phyloP scores from a whole-genome alignment of 2,888 invertebrate genomes.

The Eucera pruinosa region DNA sequence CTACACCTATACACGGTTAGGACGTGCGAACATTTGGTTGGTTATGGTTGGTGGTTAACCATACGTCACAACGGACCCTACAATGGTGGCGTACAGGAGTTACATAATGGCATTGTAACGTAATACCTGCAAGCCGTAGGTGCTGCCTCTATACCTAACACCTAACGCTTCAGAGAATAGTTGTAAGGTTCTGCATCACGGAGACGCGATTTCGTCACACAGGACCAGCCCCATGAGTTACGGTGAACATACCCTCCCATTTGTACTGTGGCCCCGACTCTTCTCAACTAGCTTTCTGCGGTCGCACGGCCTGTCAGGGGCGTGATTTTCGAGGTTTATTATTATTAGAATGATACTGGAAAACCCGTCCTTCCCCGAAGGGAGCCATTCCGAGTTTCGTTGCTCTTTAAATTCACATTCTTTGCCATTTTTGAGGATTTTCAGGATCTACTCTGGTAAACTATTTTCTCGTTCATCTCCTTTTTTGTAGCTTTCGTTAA shows the following conservation, averaged over 20 bases:
- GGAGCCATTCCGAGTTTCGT: background rate
- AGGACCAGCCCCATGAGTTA: conserved; percentile 66
- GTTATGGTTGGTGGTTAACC: conserved; percentile 78
- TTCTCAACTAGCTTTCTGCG: conserved; percentile 34
- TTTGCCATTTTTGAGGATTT: background rate
- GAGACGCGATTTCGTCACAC: conserved; percentile 38
- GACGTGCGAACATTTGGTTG: conserved; percentile 77
- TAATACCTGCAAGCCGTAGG: conserved; percentile 69
- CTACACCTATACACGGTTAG: conserved; percentile 29
- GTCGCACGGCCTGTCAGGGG: conserved; percentile 60
- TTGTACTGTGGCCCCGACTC: conserved; percentile 49
- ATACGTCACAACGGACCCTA: conserved; percentile 73
- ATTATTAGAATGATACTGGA: conserved; percentile 43
- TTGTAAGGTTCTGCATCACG: conserved; percentile 26
- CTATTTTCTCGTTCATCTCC: background rate
- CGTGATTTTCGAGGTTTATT: conserved; percentile 58
- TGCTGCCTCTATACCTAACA: conserved; percentile 57
- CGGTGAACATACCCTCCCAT: conserved; percentile 62
- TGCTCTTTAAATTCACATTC: conserved; percentile 3
- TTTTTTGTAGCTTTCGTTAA: background rate
- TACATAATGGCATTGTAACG: conserved; percentile 77
- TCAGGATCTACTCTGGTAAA: too few relatives aligned
- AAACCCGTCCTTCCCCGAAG: background rate
- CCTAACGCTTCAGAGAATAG: conserved; percentile 29
- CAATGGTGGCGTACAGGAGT: conserved; percentile 73